These are phyloP conservation scores for Speoplatyrhinus poulsoni DNA, from an alignment of 2,113 vertebrate genomes.

Conservation along the genomic window DNA sequence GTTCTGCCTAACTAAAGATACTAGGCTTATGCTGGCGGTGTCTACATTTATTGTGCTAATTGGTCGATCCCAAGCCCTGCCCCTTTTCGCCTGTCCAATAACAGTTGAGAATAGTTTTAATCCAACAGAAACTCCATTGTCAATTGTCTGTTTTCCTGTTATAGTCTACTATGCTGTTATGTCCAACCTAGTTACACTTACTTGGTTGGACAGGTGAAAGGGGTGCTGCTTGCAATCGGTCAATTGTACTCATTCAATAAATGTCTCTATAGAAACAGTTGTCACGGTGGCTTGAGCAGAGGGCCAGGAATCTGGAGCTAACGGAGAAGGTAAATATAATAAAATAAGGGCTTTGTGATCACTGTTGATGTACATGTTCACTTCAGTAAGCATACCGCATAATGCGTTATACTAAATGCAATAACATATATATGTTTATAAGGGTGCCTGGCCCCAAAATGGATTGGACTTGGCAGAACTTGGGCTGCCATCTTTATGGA, in stretches of 20 bases:
- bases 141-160: too few species aligned
- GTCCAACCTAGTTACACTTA: too few species aligned
- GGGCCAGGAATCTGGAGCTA: slow-evolving; percentile 88
- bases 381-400: too few species aligned
- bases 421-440: slow-evolving; percentile 12
- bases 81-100: too few species aligned
- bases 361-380: background rate
- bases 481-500: slow-evolving; percentile 78
- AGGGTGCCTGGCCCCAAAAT: slow-evolving; percentile 94
- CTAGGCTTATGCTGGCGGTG: background rate
- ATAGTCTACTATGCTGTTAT: too few species aligned
- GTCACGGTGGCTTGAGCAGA: slow-evolving; percentile 90
- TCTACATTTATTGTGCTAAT: background rate
- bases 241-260: slow-evolving; percentile 1
- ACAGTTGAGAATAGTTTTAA: too few species aligned
- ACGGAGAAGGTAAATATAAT: slow-evolving; percentile 86
- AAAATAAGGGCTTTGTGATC: background rate
- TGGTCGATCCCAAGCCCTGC: too few species aligned
- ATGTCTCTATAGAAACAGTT: slow-evolving; percentile 80
- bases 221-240: too few species aligned
- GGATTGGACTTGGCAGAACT: slow-evolving; percentile 88
- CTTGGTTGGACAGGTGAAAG: too few species aligned
- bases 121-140: too few species aligned
- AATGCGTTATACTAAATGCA: too few species aligned
- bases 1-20: too few species aligned